A percentile compares a stretch with the other conserved stretches of the same genome.
Evolutionary conservation across 2,888 invertebrate genomes (phyloP).

Genomic region (Rhabditoides inermis): DNA sequence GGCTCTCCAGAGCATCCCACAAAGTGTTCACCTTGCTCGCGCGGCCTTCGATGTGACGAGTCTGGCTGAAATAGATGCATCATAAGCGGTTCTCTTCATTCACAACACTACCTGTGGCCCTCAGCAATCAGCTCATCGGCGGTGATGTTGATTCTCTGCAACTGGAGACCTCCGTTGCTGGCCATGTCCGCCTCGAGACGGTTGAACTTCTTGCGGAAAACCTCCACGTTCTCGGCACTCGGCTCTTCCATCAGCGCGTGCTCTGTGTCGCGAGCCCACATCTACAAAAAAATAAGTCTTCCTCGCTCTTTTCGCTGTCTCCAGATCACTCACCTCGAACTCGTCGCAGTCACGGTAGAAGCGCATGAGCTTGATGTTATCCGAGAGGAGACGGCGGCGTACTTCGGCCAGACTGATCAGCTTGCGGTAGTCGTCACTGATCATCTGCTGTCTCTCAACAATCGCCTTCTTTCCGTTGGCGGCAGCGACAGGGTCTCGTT

Average conservation of each 20-base stretch:
- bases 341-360: conserved; percentile 95
- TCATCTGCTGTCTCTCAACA: conserved; percentile 41
- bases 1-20: conserved; percentile 43
- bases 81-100: too few relatives aligned
- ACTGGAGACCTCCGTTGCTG: conserved; percentile 74
- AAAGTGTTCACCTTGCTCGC: conserved; percentile 76
- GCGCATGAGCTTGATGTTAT: conserved; percentile 71
- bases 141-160: conserved; percentile 78
- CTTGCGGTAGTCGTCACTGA: conserved; percentile 32
- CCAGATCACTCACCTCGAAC: conserved; percentile 66
- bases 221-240: conserved; percentile 77
- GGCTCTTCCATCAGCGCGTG: conserved; percentile 75
- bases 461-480: conserved; percentile 27
- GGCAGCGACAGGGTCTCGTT: conserved; percentile 5
- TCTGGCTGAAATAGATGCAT: too few relatives aligned
- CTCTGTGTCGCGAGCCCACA: conserved; percentile 92
- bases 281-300: too few relatives aligned
- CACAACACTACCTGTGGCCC: conserved; percentile 70
- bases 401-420: conserved; percentile 68
- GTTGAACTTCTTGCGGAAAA: conserved; percentile 58
- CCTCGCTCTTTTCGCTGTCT: too few relatives aligned
- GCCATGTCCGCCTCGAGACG: conserved; percentile 82
- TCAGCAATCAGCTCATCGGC: conserved; percentile 75
- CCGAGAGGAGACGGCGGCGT: conserved; percentile 75
- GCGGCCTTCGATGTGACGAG: conserved; percentile 69